Base-by-base conservation (phyloP, 1,140 invertebrate genomes). In the Conus betulinus region DNA sequence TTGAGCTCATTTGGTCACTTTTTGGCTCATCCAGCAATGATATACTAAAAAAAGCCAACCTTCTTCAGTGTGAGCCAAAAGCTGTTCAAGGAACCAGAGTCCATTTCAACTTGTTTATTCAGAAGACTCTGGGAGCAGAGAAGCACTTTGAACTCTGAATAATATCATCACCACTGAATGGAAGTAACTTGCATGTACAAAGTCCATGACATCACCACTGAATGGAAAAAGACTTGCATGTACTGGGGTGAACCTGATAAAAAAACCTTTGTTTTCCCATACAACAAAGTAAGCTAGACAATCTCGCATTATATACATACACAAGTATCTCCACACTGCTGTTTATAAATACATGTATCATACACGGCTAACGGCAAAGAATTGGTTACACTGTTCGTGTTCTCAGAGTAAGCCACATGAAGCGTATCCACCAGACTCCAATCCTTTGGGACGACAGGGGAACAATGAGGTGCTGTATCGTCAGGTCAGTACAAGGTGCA, bases 251-350 rank as follows among this genome's bases (percentile, higher is more conserved):
- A 71, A 23, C 67, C 67, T 20, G 11, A 23, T n/a, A 13, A 71
- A 71, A 71, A 11, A 71, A 13, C 57, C 57, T 57, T 13, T 8
- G 11, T 23, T 13, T 23, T 11, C n/a, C 39, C 79, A 27, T 82
- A 82, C 53, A 82, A 71, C 67, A n/a, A 71, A 71, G 67, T 20
- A 71, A 71, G 67, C 67, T 71, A 71, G 11, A 71, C 67, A 71
- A 71, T 71, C 67, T 71, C 67, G 60, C 60, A 13, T 17, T 82
- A 88, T 79, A 89, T 89, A 87, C 83, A 88, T 89, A 79, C 79
- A 89, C 79, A 88, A 87, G 79, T 89, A 87, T 89, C 67, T 87
- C 53, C 71, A 74, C 76, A 71, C 52, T 51, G n/a, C 60, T 82
- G 63, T 39, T 63, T 25, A 88, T 87, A 82, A 60, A 81, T 82